Conservation (phyloP, 1,140 invertebrate species). For the Pantala flavescens region DNA sequence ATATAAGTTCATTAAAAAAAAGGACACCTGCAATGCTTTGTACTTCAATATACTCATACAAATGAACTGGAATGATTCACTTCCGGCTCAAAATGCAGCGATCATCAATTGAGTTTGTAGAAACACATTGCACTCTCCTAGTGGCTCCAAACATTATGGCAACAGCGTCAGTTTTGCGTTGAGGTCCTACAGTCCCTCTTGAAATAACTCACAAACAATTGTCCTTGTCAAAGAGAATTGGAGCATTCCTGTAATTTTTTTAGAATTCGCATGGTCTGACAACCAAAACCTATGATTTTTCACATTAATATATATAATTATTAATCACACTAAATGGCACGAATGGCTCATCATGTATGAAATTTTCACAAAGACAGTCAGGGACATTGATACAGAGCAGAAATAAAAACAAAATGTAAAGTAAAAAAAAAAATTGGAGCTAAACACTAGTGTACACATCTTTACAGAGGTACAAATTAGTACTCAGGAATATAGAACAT, state of each 20-base stretch:
- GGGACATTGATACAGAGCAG: neutral
- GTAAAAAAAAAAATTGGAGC: neutral
- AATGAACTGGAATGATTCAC: conserved; percentile 6
- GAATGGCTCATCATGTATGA: neutral
- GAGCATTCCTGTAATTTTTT: no score
- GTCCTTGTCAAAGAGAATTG: no score
- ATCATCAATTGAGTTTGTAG: neutral
- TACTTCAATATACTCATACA: neutral
- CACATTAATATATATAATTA: no score
- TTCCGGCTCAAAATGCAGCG: neutral
- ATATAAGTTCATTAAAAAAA: neutral
- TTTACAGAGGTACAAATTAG: conserved; percentile 5
- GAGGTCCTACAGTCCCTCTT: neutral
- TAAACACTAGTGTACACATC: neutral
- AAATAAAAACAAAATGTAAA: neutral
- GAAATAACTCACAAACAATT: no score
- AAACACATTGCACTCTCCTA: neutral
- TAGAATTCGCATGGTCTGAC: no score
- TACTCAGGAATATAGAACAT: conserved; percentile 7
- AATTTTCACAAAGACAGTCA: conserved; percentile 7
- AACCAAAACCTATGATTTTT: no score
- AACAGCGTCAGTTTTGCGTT: neutral
- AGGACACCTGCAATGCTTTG: neutral
- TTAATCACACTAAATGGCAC: no score
- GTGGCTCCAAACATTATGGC: neutral